These are phyloP conservation scores for Chorisops tibialis DNA, from an alignment of 2,888 invertebrate genomes.

Conservation along the genomic window DNA sequence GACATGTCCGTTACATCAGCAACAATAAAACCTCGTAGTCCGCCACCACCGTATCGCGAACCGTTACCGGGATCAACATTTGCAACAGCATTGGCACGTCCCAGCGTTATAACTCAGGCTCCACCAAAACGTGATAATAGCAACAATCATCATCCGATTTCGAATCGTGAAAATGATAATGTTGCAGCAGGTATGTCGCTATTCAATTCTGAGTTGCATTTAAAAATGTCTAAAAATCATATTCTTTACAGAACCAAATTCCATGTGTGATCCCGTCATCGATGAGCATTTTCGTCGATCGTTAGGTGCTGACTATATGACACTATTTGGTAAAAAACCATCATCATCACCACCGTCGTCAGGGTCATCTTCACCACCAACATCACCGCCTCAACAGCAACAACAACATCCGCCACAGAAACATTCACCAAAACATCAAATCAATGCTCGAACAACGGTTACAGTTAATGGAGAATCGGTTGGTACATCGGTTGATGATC, in stretches of 20 bases:
- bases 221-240: background rate
- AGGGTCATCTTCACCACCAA: constrained; percentile 44
- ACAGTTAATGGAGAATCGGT: constrained; percentile 50
- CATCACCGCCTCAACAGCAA: constrained; percentile 33
- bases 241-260: constrained; percentile 60
- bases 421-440: constrained; percentile 21
- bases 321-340: constrained; percentile 59
- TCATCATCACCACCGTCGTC: constrained; percentile 51
- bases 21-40: constrained; percentile 43
- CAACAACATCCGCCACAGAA: constrained; percentile 29
- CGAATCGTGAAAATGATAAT: constrained; percentile 4
- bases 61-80: constrained; percentile 48
- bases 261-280: constrained; percentile 85
- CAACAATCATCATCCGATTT: constrained; percentile 34
- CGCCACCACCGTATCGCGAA: constrained; percentile 51
- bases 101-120: constrained; percentile 65
- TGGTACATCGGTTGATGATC: constrained; percentile 77
- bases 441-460: constrained; percentile 14
- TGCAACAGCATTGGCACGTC: constrained; percentile 46
- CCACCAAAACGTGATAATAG: constrained; percentile 48
- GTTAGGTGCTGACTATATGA: constrained; percentile 76
- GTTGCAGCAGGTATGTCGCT: constrained; percentile 37
- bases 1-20: constrained; percentile 51
- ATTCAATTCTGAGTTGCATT: background rate
- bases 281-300: constrained; percentile 95